A percentile compares a stretch with the other conserved stretches of the same genome.
phyloP scores from a whole-genome alignment of 2,888 invertebrate species.

The Trachelus troglodyta region DNA sequence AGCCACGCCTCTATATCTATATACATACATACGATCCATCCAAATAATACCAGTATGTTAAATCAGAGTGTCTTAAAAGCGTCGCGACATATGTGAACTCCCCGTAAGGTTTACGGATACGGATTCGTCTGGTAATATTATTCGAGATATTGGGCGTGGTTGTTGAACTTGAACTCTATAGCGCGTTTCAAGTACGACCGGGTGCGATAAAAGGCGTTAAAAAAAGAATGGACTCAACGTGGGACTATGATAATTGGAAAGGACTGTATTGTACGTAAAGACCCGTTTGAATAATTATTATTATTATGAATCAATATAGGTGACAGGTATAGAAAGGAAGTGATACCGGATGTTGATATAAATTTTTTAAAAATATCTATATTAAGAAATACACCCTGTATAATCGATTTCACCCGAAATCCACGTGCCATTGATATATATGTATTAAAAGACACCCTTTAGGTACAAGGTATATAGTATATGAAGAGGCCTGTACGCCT shows the following conservation, averaged over 20 bases:
- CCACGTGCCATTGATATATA: neutral
- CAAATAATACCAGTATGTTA: neutral
- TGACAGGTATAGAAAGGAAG: neutral
- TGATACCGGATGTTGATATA: neutral
- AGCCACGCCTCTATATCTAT: neutral
- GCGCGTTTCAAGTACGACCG: neutral
- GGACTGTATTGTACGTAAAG: neutral
- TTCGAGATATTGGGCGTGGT: constrained; percentile 1
- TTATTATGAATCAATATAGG: no score
- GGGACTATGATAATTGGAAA: neutral
- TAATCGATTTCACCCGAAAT: neutral
- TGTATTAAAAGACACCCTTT: neutral
- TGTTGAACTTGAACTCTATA: constrained; percentile 4
- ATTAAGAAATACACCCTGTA: neutral
- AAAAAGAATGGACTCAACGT: neutral
- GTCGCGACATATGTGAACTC: neutral
- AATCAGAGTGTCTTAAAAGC: neutral
- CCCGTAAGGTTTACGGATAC: neutral
- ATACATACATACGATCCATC: neutral
- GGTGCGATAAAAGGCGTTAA: neutral
- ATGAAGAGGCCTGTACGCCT: neutral
- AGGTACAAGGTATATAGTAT: neutral
- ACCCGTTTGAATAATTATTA: neutral
- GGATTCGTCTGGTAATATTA: neutral
- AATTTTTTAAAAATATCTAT: neutral